Base-by-base conservation (phyloP, 2,888 invertebrate species). In the Harmothoe impar region DNA sequence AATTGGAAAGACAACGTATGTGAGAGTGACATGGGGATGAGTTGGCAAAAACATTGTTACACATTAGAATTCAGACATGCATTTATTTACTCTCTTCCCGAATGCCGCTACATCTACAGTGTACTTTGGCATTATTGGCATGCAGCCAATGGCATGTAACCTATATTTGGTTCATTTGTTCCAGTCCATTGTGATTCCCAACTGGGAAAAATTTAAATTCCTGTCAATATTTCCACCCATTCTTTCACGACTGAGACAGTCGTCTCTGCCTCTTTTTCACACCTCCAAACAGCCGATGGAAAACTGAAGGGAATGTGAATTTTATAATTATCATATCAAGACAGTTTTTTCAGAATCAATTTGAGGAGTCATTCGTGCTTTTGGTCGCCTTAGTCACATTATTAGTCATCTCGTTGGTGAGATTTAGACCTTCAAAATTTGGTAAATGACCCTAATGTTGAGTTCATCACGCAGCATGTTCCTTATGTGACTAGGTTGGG, bases 291-390 rank as follows among this genome's bases (percentile, higher is more conserved):
- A 12, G 62, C n/a, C 62, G 62, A 20, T n/a, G 62, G 20, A 10
- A 62, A 62, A n/a, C 62, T 62, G 62, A 72, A 31, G 15, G 72
- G 25, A 81, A 81, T 81, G 33, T 43, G 81, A 81, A 81, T 81
- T 81, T 81, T 81, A 20, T 81, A 81, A 81, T 81, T 81, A 81
- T 43, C 33, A 33, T 81, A 81, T 35, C n/a, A 10, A 35, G 81
- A 35, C 0, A 23, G 35, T 81, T 81, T 81, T 81, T 81, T 81
- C 10, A 10, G 17, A 23, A 15, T 43, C 43, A 43, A 43, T 35
- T 81, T 81, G 81, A 81, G 20, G 43, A 33, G 43, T 81, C 81
- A 35, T 43, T 43, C 33, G 33, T 81, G 77, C 77, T 31, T 77
- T n/a, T 29, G 17, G 20, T 31, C 77, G 15, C 33, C 35, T 81